A percentile compares a stretch with the other conserved stretches of the same genome.
Evolutionary conservation across 2,888 invertebrate genomes (phyloP).

Genomic region (Amorpha juglandis): DNA sequence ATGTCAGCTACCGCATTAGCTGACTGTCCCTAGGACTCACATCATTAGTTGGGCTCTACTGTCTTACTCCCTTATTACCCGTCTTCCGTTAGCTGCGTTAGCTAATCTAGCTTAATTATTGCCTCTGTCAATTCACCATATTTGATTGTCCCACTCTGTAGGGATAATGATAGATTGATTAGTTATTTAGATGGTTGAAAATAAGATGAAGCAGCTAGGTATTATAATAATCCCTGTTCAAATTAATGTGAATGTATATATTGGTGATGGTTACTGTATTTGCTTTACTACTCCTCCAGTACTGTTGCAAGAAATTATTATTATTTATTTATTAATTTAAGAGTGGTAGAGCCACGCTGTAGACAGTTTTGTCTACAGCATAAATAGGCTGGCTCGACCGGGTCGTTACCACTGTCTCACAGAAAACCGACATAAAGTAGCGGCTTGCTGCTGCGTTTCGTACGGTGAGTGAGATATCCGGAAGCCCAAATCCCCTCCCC

Average conservation of each 20-base stretch:
- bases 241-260: not conserved
- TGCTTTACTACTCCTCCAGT: no score
- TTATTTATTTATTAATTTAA: no score
- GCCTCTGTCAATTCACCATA: conserved; percentile 10
- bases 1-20: conserved; percentile 34
- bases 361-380: no score
- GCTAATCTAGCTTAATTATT: conserved; percentile 24
- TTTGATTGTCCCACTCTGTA: conserved; percentile 19
- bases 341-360: no score
- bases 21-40: conserved; percentile 33
- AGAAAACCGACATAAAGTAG: no score
- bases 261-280: no score
- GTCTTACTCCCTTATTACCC: conserved; percentile 41
- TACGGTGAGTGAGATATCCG: no score
- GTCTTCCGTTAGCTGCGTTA: conserved; percentile 37
- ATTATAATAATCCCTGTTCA: not conserved
- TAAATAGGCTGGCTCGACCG: no score
- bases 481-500: no score
- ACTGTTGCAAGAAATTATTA: no score
- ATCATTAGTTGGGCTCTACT: conserved; percentile 41
- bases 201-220: not conserved
- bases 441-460: no score
- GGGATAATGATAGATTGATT: not conserved
- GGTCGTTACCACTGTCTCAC: no score
- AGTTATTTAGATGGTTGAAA: not conserved